Evolutionary conservation across 2,797 vertebrate genomes (phyloP), one percentile per base, ranked within the genome.

Genomic region (Gadopsis bispinosus): DNA sequence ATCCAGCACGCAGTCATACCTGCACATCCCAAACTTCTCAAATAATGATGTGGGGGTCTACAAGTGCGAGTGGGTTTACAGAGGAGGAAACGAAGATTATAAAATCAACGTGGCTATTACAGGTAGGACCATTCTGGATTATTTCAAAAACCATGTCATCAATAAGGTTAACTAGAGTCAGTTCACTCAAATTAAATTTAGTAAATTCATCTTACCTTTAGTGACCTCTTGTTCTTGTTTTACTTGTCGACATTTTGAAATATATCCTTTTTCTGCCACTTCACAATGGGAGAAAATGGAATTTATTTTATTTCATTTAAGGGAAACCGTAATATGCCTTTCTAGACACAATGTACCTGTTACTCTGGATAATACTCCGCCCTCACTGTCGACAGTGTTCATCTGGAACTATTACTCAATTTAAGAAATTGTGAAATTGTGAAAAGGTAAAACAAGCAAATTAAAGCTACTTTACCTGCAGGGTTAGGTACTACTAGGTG

Each of bases 11-110:
- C 43, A 64, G 51, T 72, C 76, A 0, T 89, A 89, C 75, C 90
- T 96, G 54, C 68, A 83, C 70, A 93, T 96, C 79, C 89, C 94
- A 35, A 47, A 89, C 0, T 87, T 95, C 83, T 88, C 92, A 4
- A 0, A 8, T 0, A 0, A 16, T 0, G 94, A 96, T 19, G 88
- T 88, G 61, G 95, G 95, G 13, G 9, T 19, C 69, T 96, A 96
- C 75, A 54, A 0, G 0, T 95, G 95, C 84, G 83, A 95, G 0
- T 35, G 48, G 0, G 75, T 12, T 17, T 92, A 53, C 74, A 8
- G 0, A 0, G 92, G 80, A 53, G 91, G 87, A 50, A 1, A 0
- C 0, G 20, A 73, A 0, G 0, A 3, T 0, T 0, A 37, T 3
- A 0, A 1, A 3, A 31, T 88, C 61, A 0, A 47, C 0, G 43